phyloP scores from a whole-genome alignment of 2,888 invertebrate genomes.

The Biston stratarius region DNA sequence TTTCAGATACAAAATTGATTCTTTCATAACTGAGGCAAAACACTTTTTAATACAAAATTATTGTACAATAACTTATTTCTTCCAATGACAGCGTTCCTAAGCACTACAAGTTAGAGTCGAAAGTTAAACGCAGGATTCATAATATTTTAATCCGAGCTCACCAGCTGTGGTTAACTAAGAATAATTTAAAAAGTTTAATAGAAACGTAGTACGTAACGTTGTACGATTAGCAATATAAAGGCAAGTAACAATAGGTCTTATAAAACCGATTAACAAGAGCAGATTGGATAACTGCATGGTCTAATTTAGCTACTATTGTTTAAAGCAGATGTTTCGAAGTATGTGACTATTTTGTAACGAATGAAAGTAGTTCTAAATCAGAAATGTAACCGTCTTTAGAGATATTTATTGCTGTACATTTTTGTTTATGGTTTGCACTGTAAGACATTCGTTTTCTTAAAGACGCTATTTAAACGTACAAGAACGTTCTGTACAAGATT shows the following conservation, averaged over 20 bases:
- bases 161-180: neutral
- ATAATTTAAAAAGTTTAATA: slow-evolving; percentile 23
- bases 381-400: too few species aligned
- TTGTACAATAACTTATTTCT: slow-evolving; percentile 9
- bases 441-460: too few species aligned
- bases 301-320: slow-evolving; percentile 58
- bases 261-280: slow-evolving; percentile 60
- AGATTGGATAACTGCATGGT: slow-evolving; percentile 59
- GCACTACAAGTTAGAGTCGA: neutral
- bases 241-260: slow-evolving; percentile 38
- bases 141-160: neutral
- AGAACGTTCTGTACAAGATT: too few species aligned
- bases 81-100: neutral
- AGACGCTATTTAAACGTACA: too few species aligned
- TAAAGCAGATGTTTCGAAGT: slow-evolving; percentile 47
- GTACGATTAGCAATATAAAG: slow-evolving; percentile 52
- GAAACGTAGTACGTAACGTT: slow-evolving; percentile 36
- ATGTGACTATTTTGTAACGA: neutral
- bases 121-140: neutral
- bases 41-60: neutral
- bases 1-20: slow-evolving; percentile 48
- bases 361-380: neutral
- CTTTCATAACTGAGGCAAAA: slow-evolving; percentile 37
- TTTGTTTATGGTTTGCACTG: too few species aligned
- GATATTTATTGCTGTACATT: too few species aligned